Base-by-base conservation (phyloP, 2,113 vertebrate species). In the Suricata suricatta region DNA sequence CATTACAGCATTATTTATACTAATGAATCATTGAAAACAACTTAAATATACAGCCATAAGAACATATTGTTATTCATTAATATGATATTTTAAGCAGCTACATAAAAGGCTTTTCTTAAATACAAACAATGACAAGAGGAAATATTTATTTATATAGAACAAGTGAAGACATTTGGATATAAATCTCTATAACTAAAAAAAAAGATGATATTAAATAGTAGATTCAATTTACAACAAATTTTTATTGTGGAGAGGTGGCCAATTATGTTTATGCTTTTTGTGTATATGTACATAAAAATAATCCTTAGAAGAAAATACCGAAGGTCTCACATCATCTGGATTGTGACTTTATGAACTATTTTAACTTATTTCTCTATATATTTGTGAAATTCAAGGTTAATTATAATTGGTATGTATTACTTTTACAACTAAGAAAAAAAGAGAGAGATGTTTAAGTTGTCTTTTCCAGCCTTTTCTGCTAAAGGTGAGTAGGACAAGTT, bases 251-350 rank as follows among this genome's bases (percentile, higher is more conserved):
- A 21, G 23, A 41, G 57, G 23, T 11, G 25, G 23, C 33, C 29
- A 0, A 5, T 2, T 2, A 1, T 44, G 35, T 54, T 15, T 16
- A 3, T 15, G 4, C 2, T 35, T 11, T 27, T 1, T 50, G 6
- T 47, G 2, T 27, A 16, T 57, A 5, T 29, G 17, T 31, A 19
- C 21, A 29, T 7, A 27, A 35, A 95, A 50, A 19, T 44, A 41
- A 25, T 44, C 57, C 72, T 50, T 35, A 25, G 27, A 23, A 79
- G 63, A 38, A 69, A 84, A 89, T 64, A 9, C 16, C 8, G 50
- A 7, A 7, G 81, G 7, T 41, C 83, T 88, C 54, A 84, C 52
- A 44, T 63, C 35, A 29, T 31, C 69, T 54, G 10, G 21, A 16
- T 31, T 71, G n/a, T n/a, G 66, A 87, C 81, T 68, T 84, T 44